These are phyloP conservation scores for Aramus guarauna DNA, from an alignment of 2,113 vertebrate species.

Conservation along the genomic window DNA sequence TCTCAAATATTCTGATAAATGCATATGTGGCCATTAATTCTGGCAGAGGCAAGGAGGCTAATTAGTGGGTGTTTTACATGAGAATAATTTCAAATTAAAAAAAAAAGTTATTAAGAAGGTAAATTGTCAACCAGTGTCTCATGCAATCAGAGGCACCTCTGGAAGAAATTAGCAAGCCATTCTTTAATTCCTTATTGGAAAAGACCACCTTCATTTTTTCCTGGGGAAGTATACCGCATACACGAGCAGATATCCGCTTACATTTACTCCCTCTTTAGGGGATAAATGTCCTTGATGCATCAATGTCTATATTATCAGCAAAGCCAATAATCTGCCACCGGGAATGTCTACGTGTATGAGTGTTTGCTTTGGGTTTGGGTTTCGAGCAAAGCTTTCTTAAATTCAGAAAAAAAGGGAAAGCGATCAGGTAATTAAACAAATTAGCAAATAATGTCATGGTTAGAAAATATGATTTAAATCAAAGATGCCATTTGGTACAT, in stretches of 20 bases:
- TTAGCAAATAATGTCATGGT: not conserved
- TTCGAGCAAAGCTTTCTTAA: not conserved
- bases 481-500: not conserved
- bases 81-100: not conserved
- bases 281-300: not conserved
- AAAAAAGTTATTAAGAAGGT: slow-evolving; percentile 46
- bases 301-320: not conserved
- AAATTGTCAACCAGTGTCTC: slow-evolving; percentile 36
- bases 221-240: not conserved
- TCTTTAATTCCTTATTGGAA: slow-evolving; percentile 22
- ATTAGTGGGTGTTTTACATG: slow-evolving; percentile 58
- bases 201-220: not conserved
- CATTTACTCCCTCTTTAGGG: not conserved
- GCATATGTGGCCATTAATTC: not conserved
- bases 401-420: not conserved
- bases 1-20: slow-evolving; percentile 51
- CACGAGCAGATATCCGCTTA: not conserved
- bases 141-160: not conserved
- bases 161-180: slow-evolving; percentile 44
- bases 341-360: not conserved
- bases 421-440: not conserved
- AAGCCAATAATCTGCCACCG: not conserved
- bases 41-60: slow-evolving; percentile 56
- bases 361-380: not conserved
- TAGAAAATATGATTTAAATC: not conserved